These are phyloP conservation scores for Sympetrum striolatum DNA, from an alignment of 2,888 invertebrate species.

Conservation along the genomic window DNA sequence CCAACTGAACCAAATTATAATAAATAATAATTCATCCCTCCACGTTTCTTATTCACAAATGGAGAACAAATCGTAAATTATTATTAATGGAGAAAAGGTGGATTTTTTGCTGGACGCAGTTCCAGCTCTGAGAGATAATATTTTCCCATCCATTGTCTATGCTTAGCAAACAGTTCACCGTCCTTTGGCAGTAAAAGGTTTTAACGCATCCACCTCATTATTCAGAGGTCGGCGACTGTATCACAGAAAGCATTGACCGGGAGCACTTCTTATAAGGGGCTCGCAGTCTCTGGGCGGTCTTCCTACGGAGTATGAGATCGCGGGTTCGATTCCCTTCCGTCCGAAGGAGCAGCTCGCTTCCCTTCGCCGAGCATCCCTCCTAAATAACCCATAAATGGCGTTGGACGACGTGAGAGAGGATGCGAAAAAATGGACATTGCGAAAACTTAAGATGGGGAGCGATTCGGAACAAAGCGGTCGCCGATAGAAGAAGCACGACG, in stretches of 20 bases:
- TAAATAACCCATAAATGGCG: neutral
- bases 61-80: no score
- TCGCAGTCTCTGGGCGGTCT: neutral
- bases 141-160: neutral
- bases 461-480: neutral
- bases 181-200: neutral
- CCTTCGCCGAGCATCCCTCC: neutral
- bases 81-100: no score
- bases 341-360: neutral
- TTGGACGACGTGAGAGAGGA: neutral
- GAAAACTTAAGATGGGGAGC: neutral
- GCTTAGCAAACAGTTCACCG: neutral
- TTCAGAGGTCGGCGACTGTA: neutral
- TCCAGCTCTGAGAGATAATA: neutral
- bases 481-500: neutral
- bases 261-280: neutral
- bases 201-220: neutral
- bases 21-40: no score
- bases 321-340: neutral
- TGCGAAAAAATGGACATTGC: neutral
- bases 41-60: no score
- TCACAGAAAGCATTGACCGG: neutral
- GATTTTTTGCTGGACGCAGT: no score
- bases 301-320: neutral
- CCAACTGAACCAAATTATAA: no score